phyloP scores from a whole-genome alignment of 1,140 invertebrate species.

The Aporrectodea caliginosa region DNA sequence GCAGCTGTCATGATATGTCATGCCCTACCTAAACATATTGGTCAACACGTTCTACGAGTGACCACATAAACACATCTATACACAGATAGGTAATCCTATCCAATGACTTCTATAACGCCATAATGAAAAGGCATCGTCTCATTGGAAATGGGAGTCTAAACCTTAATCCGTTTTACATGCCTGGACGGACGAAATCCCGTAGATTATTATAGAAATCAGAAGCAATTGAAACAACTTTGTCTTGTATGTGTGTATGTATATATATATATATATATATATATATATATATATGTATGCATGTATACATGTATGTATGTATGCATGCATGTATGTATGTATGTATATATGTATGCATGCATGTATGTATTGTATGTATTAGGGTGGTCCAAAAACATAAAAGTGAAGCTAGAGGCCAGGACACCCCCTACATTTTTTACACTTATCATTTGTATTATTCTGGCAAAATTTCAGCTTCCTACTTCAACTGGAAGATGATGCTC shows the following conservation, averaged over 20 bases:
- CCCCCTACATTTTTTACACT: no score
- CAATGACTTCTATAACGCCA: neutral
- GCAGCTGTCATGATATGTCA: no score
- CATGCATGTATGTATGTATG: slow-evolving; percentile 1
- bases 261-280: neutral
- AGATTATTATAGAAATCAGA: neutral
- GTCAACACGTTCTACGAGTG: neutral
- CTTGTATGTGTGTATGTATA: slow-evolving; percentile 1
- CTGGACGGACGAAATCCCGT: neutral
- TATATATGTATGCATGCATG: neutral
- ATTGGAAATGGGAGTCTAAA: neutral
- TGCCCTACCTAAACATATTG: no score
- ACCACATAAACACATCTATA: neutral
- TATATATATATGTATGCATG: neutral
- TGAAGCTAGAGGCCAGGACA: no score
- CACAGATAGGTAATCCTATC: neutral
- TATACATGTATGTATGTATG: slow-evolving; percentile 1
- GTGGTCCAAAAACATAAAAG: no score
- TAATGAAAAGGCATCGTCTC: neutral
- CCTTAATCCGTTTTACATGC: neutral
- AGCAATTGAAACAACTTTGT: neutral
- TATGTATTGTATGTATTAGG: no score
- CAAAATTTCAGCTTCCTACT: no score
- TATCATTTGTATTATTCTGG: no score
- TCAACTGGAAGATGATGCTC: no score